Evolutionary conservation across 2,888 invertebrate genomes (phyloP).

Genomic region (Drosophila stalkeri): DNA sequence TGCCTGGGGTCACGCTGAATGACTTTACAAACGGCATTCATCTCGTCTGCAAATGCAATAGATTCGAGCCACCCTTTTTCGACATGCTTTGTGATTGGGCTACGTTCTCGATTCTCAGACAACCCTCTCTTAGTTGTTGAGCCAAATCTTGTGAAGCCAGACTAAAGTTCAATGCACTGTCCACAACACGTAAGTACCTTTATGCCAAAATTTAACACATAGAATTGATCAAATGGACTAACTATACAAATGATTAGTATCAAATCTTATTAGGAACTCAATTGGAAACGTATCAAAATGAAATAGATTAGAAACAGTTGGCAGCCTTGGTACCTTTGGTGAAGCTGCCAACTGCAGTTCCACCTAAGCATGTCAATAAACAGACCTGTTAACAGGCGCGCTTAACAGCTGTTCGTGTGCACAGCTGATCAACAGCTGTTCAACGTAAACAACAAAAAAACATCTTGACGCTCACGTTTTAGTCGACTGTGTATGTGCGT

Average conservation of each 20-base stretch:
- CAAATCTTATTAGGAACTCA: not conserved
- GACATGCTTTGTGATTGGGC: conserved; percentile 65
- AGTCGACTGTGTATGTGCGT: conserved; percentile 13
- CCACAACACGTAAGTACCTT: conserved; percentile 18
- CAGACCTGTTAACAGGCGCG: conserved; percentile 39
- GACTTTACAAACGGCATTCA: conserved; percentile 69
- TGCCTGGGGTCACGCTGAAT: conserved; percentile 51
- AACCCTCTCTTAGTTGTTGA: conserved; percentile 44
- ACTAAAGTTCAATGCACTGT: conserved; percentile 72
- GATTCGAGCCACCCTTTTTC: conserved; percentile 50
- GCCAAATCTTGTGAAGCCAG: conserved; percentile 36
- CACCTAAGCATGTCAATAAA: conserved; percentile 25
- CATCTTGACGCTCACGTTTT: conserved; percentile 44
- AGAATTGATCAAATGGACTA: not conserved
- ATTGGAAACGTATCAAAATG: conserved; percentile 6
- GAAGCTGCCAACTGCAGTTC: conserved; percentile 35
- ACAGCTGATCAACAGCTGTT: conserved; percentile 62
- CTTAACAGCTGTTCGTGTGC: conserved; percentile 43
- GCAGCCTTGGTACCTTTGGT: conserved; percentile 42
- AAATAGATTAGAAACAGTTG: conserved; percentile 21
- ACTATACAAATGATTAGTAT: too few relatives aligned
- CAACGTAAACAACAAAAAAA: conserved; percentile 73
- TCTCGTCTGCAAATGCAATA: conserved; percentile 67
- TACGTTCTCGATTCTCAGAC: conserved; percentile 69
- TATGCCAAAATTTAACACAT: not conserved